Percentiles rank a stretch among this genome's conserved stretches.
Evolutionary conservation across 2,113 vertebrate genomes (phyloP).

Genomic region (Eira barbara): DNA sequence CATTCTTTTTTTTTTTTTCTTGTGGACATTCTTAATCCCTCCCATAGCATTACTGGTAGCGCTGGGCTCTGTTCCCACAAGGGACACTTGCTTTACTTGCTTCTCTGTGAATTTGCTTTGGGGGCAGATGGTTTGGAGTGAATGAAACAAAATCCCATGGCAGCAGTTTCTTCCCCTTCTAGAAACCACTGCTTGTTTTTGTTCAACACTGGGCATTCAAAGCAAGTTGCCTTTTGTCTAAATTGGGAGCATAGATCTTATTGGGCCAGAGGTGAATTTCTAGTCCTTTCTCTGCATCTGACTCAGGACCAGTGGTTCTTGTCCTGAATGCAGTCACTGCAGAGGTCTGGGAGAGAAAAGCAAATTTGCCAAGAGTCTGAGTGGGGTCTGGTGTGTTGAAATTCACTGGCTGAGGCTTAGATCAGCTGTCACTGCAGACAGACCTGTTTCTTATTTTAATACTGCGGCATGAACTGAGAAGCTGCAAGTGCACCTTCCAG

Average conservation of each 20-base stretch:
- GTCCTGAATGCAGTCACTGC: neutral
- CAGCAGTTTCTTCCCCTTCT: neutral
- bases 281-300: neutral
- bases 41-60: neutral
- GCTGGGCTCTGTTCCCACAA: neutral
- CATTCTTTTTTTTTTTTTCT: too few species aligned
- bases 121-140: neutral
- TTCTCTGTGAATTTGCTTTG: slow-evolving; percentile 36
- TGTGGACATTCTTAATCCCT: neutral
- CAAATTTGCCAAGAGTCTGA: neutral
- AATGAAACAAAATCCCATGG: neutral
- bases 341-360: neutral
- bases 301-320: neutral
- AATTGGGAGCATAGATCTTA: neutral
- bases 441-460: slow-evolving; percentile 26
- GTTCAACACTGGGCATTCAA: slow-evolving; percentile 50
- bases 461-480: neutral
- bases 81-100: neutral
- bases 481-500: neutral
- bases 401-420: neutral
- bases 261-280: neutral
- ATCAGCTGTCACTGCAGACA: neutral
- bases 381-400: neutral
- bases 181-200: slow-evolving; percentile 56
- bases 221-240: slow-evolving; percentile 30